Conservation (phyloP, 2,797 vertebrate genomes). For the Tinamus major region DNA sequence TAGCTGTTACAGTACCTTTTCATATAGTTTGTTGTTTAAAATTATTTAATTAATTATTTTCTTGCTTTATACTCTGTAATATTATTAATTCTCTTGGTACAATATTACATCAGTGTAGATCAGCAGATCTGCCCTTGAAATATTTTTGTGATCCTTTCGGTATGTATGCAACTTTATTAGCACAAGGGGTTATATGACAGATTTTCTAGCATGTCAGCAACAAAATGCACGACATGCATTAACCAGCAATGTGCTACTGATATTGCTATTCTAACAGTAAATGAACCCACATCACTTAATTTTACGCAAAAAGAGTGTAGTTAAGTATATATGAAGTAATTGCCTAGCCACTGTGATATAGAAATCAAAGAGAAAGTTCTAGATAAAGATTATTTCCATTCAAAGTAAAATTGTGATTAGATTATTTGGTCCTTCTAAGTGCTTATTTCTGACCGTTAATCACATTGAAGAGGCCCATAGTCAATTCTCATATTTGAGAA, state of each 20-base stretch:
- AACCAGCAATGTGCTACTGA: neutral
- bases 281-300: neutral
- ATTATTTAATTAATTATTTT: too few species aligned
- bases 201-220: neutral
- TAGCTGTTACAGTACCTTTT: neutral
- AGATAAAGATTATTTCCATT: neutral
- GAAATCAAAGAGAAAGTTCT: neutral
- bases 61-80: neutral
- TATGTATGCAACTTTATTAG: neutral
- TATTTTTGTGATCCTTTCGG: neutral
- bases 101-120: neutral
- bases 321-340: neutral
- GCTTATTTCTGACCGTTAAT: neutral
- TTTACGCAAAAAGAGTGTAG: neutral
- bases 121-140: neutral
- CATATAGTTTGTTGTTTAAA: neutral
- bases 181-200: neutral
- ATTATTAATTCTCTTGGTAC: neutral
- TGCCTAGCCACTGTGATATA: neutral
- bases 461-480: neutral
- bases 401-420: neutral
- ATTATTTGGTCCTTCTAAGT: neutral
- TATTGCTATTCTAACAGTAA: neutral
- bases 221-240: neutral
- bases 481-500: neutral